Evolutionary conservation across 1,140 invertebrate species (phyloP).

Genomic region (Lanistes nyassanus): DNA sequence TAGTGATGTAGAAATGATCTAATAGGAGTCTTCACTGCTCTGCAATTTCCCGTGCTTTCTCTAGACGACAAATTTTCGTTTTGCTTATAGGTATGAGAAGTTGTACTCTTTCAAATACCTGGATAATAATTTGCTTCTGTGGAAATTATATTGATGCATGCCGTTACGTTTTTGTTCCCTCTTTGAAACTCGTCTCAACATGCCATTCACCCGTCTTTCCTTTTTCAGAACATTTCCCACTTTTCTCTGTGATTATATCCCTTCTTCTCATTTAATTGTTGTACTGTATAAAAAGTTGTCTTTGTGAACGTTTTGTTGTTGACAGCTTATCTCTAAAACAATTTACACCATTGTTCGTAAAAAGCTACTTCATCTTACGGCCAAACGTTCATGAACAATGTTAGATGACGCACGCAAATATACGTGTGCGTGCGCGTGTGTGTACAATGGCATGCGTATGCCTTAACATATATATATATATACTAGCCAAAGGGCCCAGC

Average conservation of each 20-base stretch:
- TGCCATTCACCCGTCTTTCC: too few relatives aligned
- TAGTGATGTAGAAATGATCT: not conserved
- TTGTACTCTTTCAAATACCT: not conserved
- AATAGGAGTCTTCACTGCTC: not conserved
- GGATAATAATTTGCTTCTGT: too few relatives aligned
- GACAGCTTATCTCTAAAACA: not conserved
- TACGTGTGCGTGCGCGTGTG: slow-evolving; percentile 4
- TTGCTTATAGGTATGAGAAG: not conserved
- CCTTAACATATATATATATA: not conserved
- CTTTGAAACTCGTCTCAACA: too few relatives aligned
- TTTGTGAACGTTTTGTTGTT: not conserved
- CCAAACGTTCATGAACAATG: too few relatives aligned
- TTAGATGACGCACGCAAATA: not conserved
- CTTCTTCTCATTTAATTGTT: not conserved
- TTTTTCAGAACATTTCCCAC: too few relatives aligned
- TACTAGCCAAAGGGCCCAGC: not conserved
- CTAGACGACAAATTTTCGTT: not conserved
- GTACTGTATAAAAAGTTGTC: not conserved
- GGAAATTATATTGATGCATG: too few relatives aligned
- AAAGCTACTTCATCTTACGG: too few relatives aligned
- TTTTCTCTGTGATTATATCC: too few relatives aligned
- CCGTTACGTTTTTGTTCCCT: too few relatives aligned
- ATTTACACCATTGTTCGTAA: not conserved
- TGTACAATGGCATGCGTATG: not conserved
- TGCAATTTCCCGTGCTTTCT: not conserved